Base-by-base conservation (phyloP, 1,140 invertebrate genomes). In the Drosophila varians region DNA sequence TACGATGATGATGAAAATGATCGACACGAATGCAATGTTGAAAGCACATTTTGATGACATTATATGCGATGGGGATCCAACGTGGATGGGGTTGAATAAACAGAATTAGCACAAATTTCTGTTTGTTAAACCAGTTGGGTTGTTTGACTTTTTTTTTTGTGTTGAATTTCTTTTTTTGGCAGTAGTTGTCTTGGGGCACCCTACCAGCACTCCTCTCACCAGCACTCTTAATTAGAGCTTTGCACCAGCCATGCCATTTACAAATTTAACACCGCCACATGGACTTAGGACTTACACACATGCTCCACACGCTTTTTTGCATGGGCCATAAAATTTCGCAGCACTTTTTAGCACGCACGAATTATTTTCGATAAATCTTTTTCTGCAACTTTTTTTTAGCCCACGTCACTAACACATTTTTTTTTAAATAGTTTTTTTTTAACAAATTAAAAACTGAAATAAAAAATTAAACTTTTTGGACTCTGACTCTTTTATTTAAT, bases 1-100 rank as follows among this genome's bases (percentile, higher is more conserved):
- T 90, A 89, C 89, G 89, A 90, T 90, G 89, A 90, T 90, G 87
- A 90, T 89, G 75, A 83, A 90, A 90, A 90, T 90, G 69, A 90
- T 90, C 84, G 80, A 87, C 74, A 84, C 80, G 89, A 90, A 90
- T 90, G 82, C 83, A 74, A 90, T 87, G 68, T 87, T 75, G 88
- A 90, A 89, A 83, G 78, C 84, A 90, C 89, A 90, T 90, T 75
- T 90, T 90, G 89, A 90, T 83, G 89, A 90, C 89, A 90, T 90
- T 90, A 90, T 90, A 73, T 86, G 68, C 69, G 54, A 87, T 57
- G 74, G 60, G 83, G 28, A 74, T 88, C 82, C 82, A 87, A 87
- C 46, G 74, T 82, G 60, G 60, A 31, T 66, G 64, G 38, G 40
- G 18, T 65, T 48, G 43, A 74, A 60, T 65, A 36, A 60, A 79